Percentiles rank a stretch among this genome's conserved stretches.
Conservation (phyloP, 2,888 invertebrate species). For the Entomobrya multifasciata region DNA sequence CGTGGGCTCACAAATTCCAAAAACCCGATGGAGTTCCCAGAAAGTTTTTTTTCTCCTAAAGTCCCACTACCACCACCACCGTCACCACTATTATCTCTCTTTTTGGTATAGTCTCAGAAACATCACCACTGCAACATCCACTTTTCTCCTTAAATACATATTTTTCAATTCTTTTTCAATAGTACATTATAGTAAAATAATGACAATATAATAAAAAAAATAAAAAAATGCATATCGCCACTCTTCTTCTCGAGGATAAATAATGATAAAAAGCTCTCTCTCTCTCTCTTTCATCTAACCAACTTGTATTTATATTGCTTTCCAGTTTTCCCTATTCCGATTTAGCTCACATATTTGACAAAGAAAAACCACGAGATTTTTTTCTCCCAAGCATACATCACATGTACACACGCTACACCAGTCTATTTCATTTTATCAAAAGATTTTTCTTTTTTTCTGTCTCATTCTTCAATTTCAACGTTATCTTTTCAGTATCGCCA, state of each 20-base stretch:
- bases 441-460: conserved; percentile 1
- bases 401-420: neutral
- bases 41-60: neutral
- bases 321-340: conserved; percentile 42
- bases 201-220: neutral
- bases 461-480: conserved; percentile 34
- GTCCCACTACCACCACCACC: neutral
- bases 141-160: neutral
- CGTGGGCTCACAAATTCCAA: too few species aligned
- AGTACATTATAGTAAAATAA: too few species aligned
- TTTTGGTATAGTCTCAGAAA: neutral
- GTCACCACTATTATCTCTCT: neutral
- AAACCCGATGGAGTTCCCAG: conserved; percentile 6
- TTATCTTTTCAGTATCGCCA: conserved; percentile 11
- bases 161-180: conserved; percentile 13
- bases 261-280: too few species aligned
- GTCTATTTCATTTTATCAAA: neutral
- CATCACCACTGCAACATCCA: neutral
- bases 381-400: neutral
- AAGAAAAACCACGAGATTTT: conserved; percentile 4
- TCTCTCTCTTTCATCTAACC: too few species aligned
- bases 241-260: too few species aligned
- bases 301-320: conserved; percentile 42
- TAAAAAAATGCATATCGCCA: neutral
- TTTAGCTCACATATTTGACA: too few species aligned